Percentiles rank a stretch among this genome's conserved stretches.
Evolutionary conservation across 2,888 invertebrate genomes (phyloP).

Genomic region (Dicranocentrus wangi): DNA sequence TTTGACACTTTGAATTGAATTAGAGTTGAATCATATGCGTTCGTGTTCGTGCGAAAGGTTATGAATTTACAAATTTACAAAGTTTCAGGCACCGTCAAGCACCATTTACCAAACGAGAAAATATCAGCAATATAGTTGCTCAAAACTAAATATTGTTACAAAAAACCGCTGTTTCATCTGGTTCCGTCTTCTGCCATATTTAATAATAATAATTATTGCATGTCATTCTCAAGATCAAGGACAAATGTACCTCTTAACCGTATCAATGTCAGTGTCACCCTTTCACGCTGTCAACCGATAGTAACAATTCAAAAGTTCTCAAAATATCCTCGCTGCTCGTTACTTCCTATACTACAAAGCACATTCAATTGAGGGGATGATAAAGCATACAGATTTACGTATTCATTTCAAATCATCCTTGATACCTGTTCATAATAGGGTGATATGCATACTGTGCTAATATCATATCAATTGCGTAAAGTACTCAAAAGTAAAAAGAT

Average conservation of each 20-base stretch:
- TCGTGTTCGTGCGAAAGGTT: too few species aligned
- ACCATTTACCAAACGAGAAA: background rate
- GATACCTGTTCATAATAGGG: background rate
- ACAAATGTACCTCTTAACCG: slow-evolving; percentile 2
- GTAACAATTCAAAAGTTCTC: background rate
- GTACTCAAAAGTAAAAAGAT: too few species aligned
- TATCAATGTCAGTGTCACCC: background rate
- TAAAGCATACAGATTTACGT: background rate
- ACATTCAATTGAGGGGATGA: background rate
- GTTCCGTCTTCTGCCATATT: too few species aligned
- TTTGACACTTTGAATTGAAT: too few species aligned
- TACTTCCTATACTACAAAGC: background rate
- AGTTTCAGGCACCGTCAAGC: background rate
- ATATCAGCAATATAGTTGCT: background rate
- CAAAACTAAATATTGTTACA: background rate
- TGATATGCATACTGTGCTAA: background rate
- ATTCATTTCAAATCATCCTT: background rate
- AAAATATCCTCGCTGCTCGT: background rate
- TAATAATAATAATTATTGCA: slow-evolving; percentile 9
- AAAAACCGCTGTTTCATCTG: too few species aligned
- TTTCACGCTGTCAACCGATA: background rate
- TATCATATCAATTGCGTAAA: slow-evolving; percentile 6
- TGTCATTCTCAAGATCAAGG: slow-evolving; percentile 22
- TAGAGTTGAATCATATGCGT: too few species aligned
- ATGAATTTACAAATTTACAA: too few species aligned